These are phyloP conservation scores for Lasioglossum oenotherae DNA, from an alignment of 2,888 invertebrate genomes.

Conservation along the genomic window DNA sequence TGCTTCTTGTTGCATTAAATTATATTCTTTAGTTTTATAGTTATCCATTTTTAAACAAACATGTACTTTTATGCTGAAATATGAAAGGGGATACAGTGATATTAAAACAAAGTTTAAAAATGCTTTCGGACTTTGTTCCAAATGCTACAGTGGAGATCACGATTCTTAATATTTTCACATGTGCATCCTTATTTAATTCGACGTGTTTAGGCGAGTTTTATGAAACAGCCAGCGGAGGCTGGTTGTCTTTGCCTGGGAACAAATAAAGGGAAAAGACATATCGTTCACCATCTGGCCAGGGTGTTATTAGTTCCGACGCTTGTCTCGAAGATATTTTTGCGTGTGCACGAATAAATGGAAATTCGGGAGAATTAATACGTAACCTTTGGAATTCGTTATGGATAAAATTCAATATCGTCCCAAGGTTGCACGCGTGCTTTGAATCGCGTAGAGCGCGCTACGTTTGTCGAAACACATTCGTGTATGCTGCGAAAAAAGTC, in stretches of 20 bases:
- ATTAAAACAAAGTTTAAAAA: too few species aligned
- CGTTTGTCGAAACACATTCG: neutral
- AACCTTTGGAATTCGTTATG: neutral
- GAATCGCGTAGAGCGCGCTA: neutral
- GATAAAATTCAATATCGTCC: slow-evolving; percentile 16
- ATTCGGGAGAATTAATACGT: slow-evolving; percentile 8
- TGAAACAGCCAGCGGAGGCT: neutral
- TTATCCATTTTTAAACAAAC: too few species aligned
- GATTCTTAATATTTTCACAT: too few species aligned
- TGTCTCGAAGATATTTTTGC: neutral
- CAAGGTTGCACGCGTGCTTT: neutral
- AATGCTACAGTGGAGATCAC: too few species aligned
- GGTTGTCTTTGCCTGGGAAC: neutral
- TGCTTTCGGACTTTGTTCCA: too few species aligned
- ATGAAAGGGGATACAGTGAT: too few species aligned
- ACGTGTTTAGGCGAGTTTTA: neutral
- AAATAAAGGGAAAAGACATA: neutral
- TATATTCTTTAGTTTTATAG: too few species aligned
- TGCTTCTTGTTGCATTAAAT: too few species aligned
- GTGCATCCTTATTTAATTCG: too few species aligned
- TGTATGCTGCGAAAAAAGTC: neutral
- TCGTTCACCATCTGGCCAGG: neutral
- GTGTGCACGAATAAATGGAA: neutral
- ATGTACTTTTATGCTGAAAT: too few species aligned
- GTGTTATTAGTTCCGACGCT: neutral